Percentiles rank a stretch among this genome's conserved stretches.
Evolutionary conservation across 2,888 invertebrate genomes (phyloP).

Genomic region (Mongoloraphidia duomilia): DNA sequence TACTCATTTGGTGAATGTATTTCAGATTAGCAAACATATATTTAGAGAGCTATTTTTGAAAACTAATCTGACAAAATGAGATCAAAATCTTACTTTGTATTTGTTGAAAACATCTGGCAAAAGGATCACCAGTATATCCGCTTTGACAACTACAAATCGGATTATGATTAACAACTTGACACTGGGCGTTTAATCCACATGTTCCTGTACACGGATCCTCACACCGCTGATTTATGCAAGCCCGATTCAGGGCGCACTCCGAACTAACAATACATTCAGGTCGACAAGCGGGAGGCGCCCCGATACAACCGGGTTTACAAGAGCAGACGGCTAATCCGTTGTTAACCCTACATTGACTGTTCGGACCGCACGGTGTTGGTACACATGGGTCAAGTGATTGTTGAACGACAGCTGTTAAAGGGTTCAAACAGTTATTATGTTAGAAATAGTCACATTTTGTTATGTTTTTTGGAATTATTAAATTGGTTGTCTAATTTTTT

Average conservation of each 20-base stretch:
- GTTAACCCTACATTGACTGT: conserved; percentile 60
- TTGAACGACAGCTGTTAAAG: conserved; percentile 16
- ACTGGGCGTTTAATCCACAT: conserved; percentile 67
- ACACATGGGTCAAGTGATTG: conserved; percentile 46
- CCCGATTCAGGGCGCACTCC: conserved; percentile 66
- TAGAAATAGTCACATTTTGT: not conserved
- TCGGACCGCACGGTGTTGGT: conserved; percentile 74
- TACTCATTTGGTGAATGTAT: too few species aligned
- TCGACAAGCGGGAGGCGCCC: conserved; percentile 63
- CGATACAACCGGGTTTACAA: conserved; percentile 58
- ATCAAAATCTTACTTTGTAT: conserved; percentile 39
- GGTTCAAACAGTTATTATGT: not conserved
- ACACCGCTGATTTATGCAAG: conserved; percentile 69
- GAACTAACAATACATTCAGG: conserved; percentile 75
- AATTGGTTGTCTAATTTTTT: not conserved
- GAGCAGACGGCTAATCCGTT: conserved; percentile 72
- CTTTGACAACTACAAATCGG: conserved; percentile 73
- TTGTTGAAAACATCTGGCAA: conserved; percentile 49
- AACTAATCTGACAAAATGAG: conserved; percentile 7
- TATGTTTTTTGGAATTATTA: not conserved
- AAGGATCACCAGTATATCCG: conserved; percentile 69
- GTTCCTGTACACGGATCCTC: conserved; percentile 68
- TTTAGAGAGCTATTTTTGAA: not conserved
- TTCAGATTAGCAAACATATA: too few species aligned
- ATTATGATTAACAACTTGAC: conserved; percentile 72